These are phyloP conservation scores for Stictonetta naevosa DNA, from an alignment of 2,113 vertebrate species.

Conservation along the genomic window DNA sequence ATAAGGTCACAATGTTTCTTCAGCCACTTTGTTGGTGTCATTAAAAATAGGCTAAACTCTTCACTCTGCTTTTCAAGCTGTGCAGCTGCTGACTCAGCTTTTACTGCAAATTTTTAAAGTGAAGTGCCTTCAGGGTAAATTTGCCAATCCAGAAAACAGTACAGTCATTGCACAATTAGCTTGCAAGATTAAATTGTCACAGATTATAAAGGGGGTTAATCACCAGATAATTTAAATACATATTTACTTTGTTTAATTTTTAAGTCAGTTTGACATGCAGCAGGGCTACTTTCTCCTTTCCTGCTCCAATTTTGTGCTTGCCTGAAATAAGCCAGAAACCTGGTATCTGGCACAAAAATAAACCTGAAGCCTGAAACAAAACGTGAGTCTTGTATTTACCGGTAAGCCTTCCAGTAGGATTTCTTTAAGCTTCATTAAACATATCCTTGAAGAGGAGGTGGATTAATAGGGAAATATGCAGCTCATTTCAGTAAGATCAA, in stretches of 20 bases:
- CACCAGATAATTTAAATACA: not conserved
- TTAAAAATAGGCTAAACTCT: not conserved
- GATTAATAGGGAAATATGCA: not conserved
- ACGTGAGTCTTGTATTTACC: not conserved
- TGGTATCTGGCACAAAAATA: not conserved
- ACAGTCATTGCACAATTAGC: not conserved
- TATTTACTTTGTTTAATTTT: not conserved
- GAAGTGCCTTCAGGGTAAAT: not conserved
- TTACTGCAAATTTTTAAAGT: not conserved
- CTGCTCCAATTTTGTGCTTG: not conserved
- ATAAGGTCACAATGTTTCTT: not conserved
- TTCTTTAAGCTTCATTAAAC: not conserved
- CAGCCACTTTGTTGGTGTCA: not conserved
- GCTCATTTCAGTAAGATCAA: not conserved
- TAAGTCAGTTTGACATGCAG: not conserved
- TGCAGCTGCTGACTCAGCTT: conserved; percentile 4
- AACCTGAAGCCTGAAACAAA: not conserved
- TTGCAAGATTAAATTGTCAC: not conserved
- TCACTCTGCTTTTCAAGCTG: not conserved
- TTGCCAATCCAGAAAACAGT: not conserved
- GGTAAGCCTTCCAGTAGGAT: not conserved
- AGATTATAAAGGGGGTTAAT: not conserved
- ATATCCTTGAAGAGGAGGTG: not conserved
- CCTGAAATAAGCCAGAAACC: not conserved
- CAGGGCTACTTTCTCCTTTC: not conserved